Conservation (phyloP, 2,113 vertebrate species). For the Muntiacus reevesi region DNA sequence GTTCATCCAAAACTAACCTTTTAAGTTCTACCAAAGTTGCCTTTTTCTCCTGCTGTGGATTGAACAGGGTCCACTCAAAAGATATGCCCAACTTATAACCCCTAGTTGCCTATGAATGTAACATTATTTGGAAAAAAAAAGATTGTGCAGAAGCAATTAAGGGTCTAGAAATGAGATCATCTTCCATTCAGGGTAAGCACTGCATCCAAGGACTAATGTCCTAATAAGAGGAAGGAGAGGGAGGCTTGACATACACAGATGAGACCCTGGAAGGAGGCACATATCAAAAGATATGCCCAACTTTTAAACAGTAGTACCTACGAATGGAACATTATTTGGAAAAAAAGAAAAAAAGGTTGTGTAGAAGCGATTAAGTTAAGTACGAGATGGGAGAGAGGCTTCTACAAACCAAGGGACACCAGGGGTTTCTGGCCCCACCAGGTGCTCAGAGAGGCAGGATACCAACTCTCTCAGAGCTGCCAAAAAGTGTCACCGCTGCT, state of each 20-base stretch:
- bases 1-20: neutral
- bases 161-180: neutral
- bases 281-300: neutral
- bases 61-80: neutral
- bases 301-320: neutral
- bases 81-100: neutral
- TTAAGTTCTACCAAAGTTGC: neutral
- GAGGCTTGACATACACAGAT: neutral
- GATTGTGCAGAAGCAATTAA: neutral
- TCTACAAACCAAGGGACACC: accelerated
- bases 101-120: neutral
- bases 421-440: accelerated
- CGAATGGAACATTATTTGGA: neutral
- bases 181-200: neutral
- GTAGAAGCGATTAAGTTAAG: neutral
- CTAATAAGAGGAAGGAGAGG: neutral
- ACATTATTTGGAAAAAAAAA: neutral
- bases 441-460: accelerated
- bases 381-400: accelerated
- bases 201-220: neutral
- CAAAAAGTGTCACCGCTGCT: neutral
- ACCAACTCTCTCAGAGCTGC: neutral
- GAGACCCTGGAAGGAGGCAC: neutral
- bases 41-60: neutral
- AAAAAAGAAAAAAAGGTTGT: neutral